phyloP scores from a whole-genome alignment of 2,113 vertebrate genomes.

The Sphaerodactylus townsendi region DNA sequence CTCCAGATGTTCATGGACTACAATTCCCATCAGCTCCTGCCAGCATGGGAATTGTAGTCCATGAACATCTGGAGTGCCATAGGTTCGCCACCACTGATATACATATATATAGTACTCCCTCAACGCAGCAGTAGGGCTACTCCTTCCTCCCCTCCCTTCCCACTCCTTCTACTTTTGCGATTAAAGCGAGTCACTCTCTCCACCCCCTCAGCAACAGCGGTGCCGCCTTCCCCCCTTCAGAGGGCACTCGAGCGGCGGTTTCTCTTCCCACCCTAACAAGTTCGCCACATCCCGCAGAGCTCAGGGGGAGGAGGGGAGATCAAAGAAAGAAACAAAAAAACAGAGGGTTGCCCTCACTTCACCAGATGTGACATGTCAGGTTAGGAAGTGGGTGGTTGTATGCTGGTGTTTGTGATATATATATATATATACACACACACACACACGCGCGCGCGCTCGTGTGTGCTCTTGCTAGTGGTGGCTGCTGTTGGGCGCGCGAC shows the following conservation, averaged over 20 bases:
- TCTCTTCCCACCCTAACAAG: background rate
- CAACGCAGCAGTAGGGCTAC: background rate
- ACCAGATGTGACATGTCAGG: slow-evolving; percentile 16
- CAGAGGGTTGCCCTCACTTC: background rate
- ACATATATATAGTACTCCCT: slow-evolving; percentile 19
- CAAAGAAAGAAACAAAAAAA: no score
- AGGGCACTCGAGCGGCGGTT: background rate
- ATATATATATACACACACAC: no score
- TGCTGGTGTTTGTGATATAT: background rate
- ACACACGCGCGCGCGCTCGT: no score
- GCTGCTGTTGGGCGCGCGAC: background rate
- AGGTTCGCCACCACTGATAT: no score
- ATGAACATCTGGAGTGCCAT: no score
- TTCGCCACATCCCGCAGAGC: background rate
- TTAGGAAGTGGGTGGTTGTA: background rate
- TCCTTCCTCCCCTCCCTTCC: background rate
- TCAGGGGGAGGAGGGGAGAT: background rate
- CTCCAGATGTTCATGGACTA: no score
- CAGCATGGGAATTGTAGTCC: no score
- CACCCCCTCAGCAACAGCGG: accelerated
- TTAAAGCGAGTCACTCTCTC: background rate
- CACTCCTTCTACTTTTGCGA: background rate
- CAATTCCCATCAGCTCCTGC: no score
- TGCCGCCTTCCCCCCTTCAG: background rate
- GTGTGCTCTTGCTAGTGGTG: background rate